phyloP scores from a whole-genome alignment of 2,797 vertebrate species.

The Dryobates pubescens region DNA sequence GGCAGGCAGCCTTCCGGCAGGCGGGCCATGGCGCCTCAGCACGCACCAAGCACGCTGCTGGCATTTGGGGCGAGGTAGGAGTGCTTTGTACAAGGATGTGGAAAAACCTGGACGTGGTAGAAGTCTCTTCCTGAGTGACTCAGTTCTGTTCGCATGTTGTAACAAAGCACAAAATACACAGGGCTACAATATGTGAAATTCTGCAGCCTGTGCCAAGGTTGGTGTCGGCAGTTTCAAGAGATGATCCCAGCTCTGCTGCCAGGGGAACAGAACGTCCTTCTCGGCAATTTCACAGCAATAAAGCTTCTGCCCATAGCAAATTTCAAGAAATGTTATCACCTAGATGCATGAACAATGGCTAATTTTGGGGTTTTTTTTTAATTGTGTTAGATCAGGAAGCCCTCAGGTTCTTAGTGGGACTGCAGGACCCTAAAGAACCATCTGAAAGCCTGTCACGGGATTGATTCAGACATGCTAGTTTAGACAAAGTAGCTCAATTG shows the following conservation, averaged over 20 bases:
- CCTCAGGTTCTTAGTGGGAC: neutral
- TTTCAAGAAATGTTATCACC: constrained; percentile 16
- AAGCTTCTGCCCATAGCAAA: constrained; percentile 5
- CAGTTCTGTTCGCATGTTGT: constrained; percentile 29
- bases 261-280: constrained; percentile 67
- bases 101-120: constrained; percentile 21
- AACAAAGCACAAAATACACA: constrained; percentile 47
- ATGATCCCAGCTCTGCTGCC: constrained; percentile 65
- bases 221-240: constrained; percentile 49
- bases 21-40: neutral
- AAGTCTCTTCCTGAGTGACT: constrained; percentile 52
- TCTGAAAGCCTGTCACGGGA: fast-evolving
- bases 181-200: constrained; percentile 64
- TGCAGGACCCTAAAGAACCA: neutral
- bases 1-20: neutral
- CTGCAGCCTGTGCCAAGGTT: constrained; percentile 60
- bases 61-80: neutral
- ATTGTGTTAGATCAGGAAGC: neutral
- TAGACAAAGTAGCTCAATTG: neutral
- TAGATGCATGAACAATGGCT: constrained; percentile 29
- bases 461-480: neutral
- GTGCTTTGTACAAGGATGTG: neutral
- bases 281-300: constrained; percentile 43
- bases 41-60: fast-evolving
- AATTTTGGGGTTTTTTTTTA: neutral